Percentiles rank a stretch among this genome's conserved stretches.
These are phyloP conservation scores for Virgularia gustaviana DNA, from an alignment of 92 coral and sea anemone species.

Conservation along the genomic window DNA sequence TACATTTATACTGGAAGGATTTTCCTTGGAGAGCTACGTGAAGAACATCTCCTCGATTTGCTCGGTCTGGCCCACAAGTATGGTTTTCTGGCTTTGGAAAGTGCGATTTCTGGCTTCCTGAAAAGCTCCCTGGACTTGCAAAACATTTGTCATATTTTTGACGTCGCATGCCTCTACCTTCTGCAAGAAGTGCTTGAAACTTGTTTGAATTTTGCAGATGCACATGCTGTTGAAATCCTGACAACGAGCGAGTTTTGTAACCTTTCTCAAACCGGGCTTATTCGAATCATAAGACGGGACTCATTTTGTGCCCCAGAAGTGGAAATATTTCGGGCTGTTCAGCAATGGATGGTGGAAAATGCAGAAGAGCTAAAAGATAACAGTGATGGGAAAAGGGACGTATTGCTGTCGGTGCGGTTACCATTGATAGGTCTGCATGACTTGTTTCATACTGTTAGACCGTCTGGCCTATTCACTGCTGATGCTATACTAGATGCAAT, in stretches of 20 bases:
- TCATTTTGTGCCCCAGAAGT: constrained; percentile 98
- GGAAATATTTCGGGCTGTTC: constrained; percentile 79
- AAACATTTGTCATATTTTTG: constrained; percentile 76
- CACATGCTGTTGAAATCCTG: constrained; percentile 71
- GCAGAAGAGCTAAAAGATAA: constrained; percentile 53
- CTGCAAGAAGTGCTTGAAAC: constrained; percentile 68
- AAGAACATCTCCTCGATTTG: constrained; percentile 77
- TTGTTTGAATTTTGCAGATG: constrained; percentile 78
- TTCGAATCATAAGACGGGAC: constrained; percentile 81
- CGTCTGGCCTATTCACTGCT: constrained; percentile 75
- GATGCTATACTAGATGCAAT: constrained; percentile 93
- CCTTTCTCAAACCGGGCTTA: constrained; percentile 68
- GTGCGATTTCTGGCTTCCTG: constrained; percentile 90
- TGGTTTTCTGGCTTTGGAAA: constrained; percentile 93
- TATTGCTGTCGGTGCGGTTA: constrained; percentile 68
- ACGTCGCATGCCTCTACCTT: constrained; percentile 76
- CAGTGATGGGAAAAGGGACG: constrained; percentile 7
- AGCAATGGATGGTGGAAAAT: constrained; percentile 77
- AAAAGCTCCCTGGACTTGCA: constrained; percentile 69
- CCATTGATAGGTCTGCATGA: constrained; percentile 85
- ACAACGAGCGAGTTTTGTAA: constrained; percentile 67
- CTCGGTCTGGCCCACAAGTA: constrained; percentile 90
- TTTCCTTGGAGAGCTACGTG: constrained; percentile 65
- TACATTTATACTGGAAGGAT: constrained; percentile 90
- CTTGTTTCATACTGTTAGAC: constrained; percentile 88